Percentiles rank a stretch among this genome's conserved stretches.
Conservation (phyloP, 2,113 vertebrate species). For the Paramisgurnus dabryanus region DNA sequence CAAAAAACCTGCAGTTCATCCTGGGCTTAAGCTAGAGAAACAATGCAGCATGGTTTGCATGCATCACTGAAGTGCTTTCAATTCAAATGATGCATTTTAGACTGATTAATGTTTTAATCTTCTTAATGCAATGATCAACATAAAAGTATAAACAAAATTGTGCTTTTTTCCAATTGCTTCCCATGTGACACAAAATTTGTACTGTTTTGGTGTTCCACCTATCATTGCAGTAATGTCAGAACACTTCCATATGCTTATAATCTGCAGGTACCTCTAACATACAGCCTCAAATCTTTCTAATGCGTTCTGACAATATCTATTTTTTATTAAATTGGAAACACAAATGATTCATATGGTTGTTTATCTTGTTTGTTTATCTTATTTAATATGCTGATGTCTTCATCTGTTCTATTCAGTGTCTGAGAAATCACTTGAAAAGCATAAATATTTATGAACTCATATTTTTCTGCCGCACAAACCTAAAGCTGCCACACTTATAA, state of each 20-base stretch:
- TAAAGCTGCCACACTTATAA: conserved; percentile 6
- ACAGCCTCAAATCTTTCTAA: neutral
- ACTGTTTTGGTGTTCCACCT: neutral
- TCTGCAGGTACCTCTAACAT: neutral
- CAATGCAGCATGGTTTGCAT: too few relatives aligned
- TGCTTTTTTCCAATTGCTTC: too few relatives aligned
- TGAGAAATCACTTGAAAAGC: conserved; percentile 21
- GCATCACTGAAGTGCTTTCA: too few relatives aligned
- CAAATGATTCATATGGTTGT: neutral
- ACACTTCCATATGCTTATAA: neutral
- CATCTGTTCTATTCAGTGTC: neutral
- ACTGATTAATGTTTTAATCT: too few relatives aligned
- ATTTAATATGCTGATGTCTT: conserved; percentile 33
- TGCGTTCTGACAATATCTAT: neutral
- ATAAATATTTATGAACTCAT: conserved; percentile 20
- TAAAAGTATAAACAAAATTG: too few relatives aligned
- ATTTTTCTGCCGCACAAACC: neutral
- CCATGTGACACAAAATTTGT: neutral
- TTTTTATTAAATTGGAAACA: neutral
- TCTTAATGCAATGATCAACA: too few relatives aligned
- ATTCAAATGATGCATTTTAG: too few relatives aligned
- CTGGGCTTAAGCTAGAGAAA: too few relatives aligned
- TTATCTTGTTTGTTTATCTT: conserved; percentile 1
- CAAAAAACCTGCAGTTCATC: too few relatives aligned
- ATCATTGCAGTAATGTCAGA: neutral